Conservation (phyloP, 2,888 invertebrate species). For the Mayetiola destructor region DNA sequence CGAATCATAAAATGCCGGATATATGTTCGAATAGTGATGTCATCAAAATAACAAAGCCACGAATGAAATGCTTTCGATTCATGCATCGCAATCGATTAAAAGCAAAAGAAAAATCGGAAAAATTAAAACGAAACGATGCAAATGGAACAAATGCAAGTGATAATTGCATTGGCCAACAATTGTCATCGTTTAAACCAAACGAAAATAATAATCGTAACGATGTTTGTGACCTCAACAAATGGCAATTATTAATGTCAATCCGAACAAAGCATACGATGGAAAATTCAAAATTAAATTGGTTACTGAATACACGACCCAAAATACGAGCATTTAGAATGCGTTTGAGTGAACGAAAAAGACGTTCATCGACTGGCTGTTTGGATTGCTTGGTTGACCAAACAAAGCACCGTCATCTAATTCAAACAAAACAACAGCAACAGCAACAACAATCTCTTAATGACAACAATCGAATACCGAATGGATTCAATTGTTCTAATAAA, state of each 20-base stretch:
- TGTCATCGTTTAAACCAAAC: too few relatives aligned
- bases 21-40: not conserved
- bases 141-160: not conserved
- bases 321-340: not conserved
- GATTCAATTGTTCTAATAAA: too few relatives aligned
- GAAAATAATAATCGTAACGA: not conserved
- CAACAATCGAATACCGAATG: too few relatives aligned
- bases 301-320: not conserved
- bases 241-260: not conserved
- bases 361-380: not conserved
- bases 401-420: not conserved
- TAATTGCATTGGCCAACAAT: not conserved
- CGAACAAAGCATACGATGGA: not conserved
- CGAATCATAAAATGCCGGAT: not conserved
- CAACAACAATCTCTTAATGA: too few relatives aligned
- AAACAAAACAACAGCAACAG: not conserved
- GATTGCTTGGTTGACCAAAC: too few relatives aligned
- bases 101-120: not conserved
- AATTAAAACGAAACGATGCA: too few relatives aligned
- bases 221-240: not conserved
- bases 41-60: not conserved
- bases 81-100: not conserved
- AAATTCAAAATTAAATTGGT: not conserved
- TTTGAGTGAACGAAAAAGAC: not conserved
- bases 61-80: not conserved